Evolutionary conservation across 2,888 invertebrate species (phyloP).

Genomic region (Rhabditoides inermis): DNA sequence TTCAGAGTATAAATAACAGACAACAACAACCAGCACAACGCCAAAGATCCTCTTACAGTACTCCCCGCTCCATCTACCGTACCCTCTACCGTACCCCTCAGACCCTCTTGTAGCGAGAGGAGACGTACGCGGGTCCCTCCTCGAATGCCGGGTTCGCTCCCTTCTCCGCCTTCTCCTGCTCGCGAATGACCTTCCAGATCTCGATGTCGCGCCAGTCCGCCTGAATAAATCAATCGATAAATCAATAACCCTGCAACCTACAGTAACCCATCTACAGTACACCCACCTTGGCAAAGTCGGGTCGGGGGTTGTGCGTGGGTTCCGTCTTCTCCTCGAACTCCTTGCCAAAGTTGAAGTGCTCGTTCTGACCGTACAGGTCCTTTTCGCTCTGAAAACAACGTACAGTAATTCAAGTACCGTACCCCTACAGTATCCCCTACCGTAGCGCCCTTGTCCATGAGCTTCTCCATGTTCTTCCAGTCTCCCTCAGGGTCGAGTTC

Average conservation of each 20-base stretch:
- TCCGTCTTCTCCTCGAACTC: conserved; percentile 29
- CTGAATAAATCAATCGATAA: conserved; percentile 6
- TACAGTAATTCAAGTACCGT: background rate
- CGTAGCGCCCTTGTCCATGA: conserved; percentile 19
- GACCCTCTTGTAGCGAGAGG: background rate
- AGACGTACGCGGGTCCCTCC: background rate
- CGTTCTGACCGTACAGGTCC: conserved; percentile 45
- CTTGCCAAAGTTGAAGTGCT: conserved; percentile 50
- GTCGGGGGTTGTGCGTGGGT: conserved; percentile 41
- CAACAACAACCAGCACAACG: no score
- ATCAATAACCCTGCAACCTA: background rate
- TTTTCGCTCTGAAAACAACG: conserved; percentile 27
- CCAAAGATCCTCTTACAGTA: no score
- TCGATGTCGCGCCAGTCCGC: conserved; percentile 49
- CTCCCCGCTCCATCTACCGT: no score
- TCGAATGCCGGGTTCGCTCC: conserved; percentile 7
- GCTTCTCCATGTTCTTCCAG: conserved; percentile 32
- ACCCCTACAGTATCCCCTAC: conserved; percentile 2
- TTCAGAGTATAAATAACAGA: no score
- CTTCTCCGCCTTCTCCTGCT: conserved; percentile 41
- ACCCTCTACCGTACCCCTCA: no score
- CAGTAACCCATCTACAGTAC: background rate
- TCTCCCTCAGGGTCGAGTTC: conserved; percentile 32
- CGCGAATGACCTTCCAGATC: conserved; percentile 47
- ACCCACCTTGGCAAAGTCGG: conserved; percentile 46